Base-by-base conservation (phyloP, 2,113 vertebrate species). In the Furnarius figulus region DNA sequence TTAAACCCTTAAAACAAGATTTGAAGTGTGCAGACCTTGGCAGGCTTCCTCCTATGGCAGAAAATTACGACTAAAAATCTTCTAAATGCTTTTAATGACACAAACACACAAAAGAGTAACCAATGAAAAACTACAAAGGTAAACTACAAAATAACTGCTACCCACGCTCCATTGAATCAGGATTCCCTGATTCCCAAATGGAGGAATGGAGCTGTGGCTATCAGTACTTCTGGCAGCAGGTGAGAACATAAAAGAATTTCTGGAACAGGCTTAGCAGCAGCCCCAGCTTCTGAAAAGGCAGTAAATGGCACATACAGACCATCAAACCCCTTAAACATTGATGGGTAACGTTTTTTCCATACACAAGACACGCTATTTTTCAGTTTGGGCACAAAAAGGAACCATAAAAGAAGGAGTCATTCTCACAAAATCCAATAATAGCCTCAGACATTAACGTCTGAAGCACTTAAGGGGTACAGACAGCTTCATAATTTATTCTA, bases 401-500 rank as follows among this genome's bases (percentile, higher is more conserved):
- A 30, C 62, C 35, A 76, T 47, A 91, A 73, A 87, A 90, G 50
- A 4, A 86, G 37, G 15, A 67, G 63, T 42, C 35, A 47, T 47
- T 83, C 85, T 68, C 55, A 65, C 72, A 88, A 42, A 70, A 30
- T 4, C 42, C 58, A 82, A 8, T 84, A 91, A 75, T n/a, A 85
- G 86, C 66, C 68, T 89, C 86, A 95, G 86, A 84, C 76, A 67
- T 75, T 75, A 92, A 85, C 25, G 87, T 74, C 5, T 79, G 56
- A 95, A 75, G 68, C 72, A 93, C 89, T 93, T 46, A 66, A 80
- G 83, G 68, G 61, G 78, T 75, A 85, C 63, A 89, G 80, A 72
- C 84, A 94, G 70, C 61, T 75, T 89, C 77, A 42, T 73, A 65
- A 93, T 87, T 95, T 89, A 84, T 89, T 87, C 61, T 75, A 89